Percentiles rank a stretch among this genome's conserved stretches.
phyloP scores from a whole-genome alignment of 2,113 vertebrate species.

The Anguilla rostrata region DNA sequence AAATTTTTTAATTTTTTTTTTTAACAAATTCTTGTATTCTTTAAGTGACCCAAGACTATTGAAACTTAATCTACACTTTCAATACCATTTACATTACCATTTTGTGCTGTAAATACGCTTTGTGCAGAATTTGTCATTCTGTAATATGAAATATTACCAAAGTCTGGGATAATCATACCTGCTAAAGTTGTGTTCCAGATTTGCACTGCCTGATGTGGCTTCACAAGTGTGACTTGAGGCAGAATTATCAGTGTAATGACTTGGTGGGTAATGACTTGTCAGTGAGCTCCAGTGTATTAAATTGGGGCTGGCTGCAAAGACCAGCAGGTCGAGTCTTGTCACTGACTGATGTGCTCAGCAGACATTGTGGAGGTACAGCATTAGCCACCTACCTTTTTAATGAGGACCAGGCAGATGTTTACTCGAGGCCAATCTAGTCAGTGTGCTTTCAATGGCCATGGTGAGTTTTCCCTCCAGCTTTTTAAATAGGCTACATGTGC shows the following conservation, averaged over 20 bases:
- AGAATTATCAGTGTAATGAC: neutral
- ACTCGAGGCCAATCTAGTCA: neutral
- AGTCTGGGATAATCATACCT: neutral
- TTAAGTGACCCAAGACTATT: no score
- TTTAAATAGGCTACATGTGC: slow-evolving; percentile 36
- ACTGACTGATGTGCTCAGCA: slow-evolving; percentile 55
- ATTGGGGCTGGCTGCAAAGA: slow-evolving; percentile 45
- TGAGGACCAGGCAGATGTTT: slow-evolving; percentile 39
- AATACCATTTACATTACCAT: no score
- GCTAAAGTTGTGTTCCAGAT: neutral
- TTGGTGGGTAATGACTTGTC: neutral
- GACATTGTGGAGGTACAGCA: slow-evolving; percentile 71
- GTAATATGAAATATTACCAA: no score
- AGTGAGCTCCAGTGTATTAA: neutral
- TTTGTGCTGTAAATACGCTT: no score
- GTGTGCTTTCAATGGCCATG: slow-evolving; percentile 20
- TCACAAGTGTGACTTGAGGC: neutral
- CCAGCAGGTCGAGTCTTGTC: slow-evolving; percentile 83
- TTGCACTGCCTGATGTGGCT: neutral
- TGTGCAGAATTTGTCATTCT: no score
- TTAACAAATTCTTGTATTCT: no score
- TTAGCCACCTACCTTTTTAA: slow-evolving; percentile 58
- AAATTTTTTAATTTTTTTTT: no score
- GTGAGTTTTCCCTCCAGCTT: slow-evolving; percentile 16
- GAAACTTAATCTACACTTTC: no score